Percentiles rank a stretch among this genome's conserved stretches.
These are phyloP conservation scores for Scaptomyza hsui DNA, from an alignment of 1,140 invertebrate genomes.

Conservation along the genomic window DNA sequence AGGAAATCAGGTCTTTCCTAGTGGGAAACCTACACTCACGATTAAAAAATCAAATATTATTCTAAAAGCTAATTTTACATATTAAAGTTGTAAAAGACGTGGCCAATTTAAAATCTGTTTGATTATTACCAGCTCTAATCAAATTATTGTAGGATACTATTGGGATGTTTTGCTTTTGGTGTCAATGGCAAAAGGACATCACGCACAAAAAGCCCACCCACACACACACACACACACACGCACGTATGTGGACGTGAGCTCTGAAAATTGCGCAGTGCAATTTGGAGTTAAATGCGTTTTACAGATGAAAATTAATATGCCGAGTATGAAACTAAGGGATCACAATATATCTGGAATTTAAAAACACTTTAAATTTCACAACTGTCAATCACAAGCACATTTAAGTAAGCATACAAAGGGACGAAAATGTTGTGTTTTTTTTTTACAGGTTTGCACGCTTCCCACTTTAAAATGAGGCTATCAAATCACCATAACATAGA, in stretches of 20 bases:
- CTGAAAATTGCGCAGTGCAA: slow-evolving; percentile 46
- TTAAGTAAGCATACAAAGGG: background rate
- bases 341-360: background rate
- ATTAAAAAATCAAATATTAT: no score
- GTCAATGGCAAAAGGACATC: background rate
- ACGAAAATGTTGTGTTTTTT: background rate
- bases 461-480: background rate
- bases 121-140: no score
- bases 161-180: no score
- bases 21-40: no score
- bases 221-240: background rate
- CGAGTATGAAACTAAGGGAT: background rate
- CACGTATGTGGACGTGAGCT: slow-evolving; percentile 48
- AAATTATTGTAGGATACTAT: no score
- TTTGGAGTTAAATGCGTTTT: background rate
- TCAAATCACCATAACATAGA: background rate
- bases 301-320: background rate
- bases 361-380: background rate
- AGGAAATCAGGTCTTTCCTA: no score
- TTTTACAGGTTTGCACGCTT: background rate
- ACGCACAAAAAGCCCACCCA: background rate
- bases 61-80: no score
- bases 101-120: no score
- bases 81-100: no score
- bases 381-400: background rate